Base-by-base conservation (phyloP, 2,797 vertebrate species). In the Notoglanidium macrostoma region DNA sequence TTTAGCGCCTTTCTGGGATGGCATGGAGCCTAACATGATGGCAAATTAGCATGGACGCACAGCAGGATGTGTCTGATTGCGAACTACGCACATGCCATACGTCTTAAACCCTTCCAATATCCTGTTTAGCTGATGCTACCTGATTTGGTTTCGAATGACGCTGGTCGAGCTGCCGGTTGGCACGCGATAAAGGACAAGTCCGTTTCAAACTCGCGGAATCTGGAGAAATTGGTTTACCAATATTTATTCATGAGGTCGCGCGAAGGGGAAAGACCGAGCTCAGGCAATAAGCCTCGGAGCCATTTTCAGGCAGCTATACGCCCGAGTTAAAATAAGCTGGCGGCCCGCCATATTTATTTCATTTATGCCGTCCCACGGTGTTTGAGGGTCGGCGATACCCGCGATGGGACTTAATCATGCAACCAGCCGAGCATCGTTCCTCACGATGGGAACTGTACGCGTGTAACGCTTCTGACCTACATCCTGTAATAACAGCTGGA, bases 1-100 rank as follows among this genome's bases (percentile, higher is more conserved):
- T 85, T 90, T 91, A 90, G 90, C 87, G 86, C 84, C 83, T 89
- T 82, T 29, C 83, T 88, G 87, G 78, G 77, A 72, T 89, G 88
- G 80, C 91, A 92, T 90, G 84, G 87, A 89, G 89, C 89, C 85
- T 83, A 85, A 89, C 74, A 61, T 73, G 79, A 82, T 73, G 61
- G 68, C 35, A 67, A 76, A 80, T 74, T 88, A 88, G 85, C 23
- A 68, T 11, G 29, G 54, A 61, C 21, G 44, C 67, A 40, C 74
- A 61, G 17, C 44, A 55, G 51, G 51, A 67, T 35, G 54, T 44
- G 26, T 57, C 17, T 70, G 73, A 77, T 76, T 76, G 55, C 21
- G 4, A 51, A 8, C 11, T 12, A 23, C 1, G 40, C 14, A 49
- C 11, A 4, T 74, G 32, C 46, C 68, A 2, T 61, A 54, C 59